These are phyloP conservation scores for Eupeodes corollae DNA, from an alignment of 1,140 invertebrate genomes.

Conservation along the genomic window DNA sequence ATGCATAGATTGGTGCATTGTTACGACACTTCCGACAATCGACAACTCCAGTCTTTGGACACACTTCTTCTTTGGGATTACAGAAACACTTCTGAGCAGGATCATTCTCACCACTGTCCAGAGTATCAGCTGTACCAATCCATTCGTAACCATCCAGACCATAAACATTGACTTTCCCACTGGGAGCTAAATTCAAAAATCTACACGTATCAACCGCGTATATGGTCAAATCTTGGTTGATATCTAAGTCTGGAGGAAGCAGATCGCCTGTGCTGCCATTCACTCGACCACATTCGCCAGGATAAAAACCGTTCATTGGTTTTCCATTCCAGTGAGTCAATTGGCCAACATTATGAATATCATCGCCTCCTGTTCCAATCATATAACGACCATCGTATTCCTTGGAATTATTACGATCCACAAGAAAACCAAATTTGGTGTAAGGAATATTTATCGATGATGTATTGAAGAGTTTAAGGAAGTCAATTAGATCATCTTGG, in stretches of 20 bases:
- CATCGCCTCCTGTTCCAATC: constrained; percentile 55
- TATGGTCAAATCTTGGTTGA: constrained; percentile 44
- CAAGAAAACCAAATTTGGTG: constrained; percentile 68
- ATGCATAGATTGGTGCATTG: constrained; percentile 68
- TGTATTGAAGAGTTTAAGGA: constrained; percentile 46
- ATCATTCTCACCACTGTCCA: constrained; percentile 59
- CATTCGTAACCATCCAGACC: constrained; percentile 50
- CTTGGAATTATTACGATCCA: constrained; percentile 57
- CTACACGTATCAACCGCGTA: constrained; percentile 63
- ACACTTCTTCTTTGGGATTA: constrained; percentile 33
- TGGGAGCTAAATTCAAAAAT: constrained; percentile 37
- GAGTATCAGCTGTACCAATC: constrained; percentile 44
- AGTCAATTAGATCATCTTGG: constrained; percentile 50
- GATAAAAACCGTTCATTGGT: constrained; percentile 44
- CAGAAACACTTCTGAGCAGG: constrained; percentile 47
- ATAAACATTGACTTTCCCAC: constrained; percentile 17
- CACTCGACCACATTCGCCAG: constrained; percentile 48
- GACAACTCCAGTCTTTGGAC: constrained; percentile 43
- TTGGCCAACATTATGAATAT: constrained; percentile 51
- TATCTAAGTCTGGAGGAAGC: constrained; percentile 53
- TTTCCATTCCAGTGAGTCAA: constrained; percentile 55
- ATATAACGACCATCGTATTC: constrained; percentile 63
- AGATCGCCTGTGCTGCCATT: constrained; percentile 64
- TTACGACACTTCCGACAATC: constrained; percentile 59
- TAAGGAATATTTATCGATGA: constrained; percentile 47